Percentiles rank a stretch among this genome's conserved stretches.
Evolutionary conservation across 2,888 invertebrate species (phyloP).

Genomic region (Agrochola litura): DNA sequence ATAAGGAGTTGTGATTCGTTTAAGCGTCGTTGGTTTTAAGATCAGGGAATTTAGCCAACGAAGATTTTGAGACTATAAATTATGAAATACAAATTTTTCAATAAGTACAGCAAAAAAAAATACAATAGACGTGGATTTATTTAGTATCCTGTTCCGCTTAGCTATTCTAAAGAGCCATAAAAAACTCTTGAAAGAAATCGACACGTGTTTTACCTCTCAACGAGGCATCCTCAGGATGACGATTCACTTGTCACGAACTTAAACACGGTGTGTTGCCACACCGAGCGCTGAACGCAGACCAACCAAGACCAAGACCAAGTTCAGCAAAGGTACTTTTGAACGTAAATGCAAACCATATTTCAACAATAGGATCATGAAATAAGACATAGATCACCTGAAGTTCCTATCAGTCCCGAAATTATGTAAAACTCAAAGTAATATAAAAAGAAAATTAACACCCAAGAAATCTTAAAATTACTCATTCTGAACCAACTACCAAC

Average conservation of each 20-base stretch:
- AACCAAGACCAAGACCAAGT: too few relatives aligned
- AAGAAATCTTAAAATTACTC: not conserved
- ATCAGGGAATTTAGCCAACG: not conserved
- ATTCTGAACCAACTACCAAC: not conserved
- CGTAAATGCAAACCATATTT: not conserved
- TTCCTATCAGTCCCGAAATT: not conserved
- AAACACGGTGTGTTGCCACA: too few relatives aligned
- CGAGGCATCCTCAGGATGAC: too few relatives aligned
- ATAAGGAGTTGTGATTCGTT: conserved; percentile 10
- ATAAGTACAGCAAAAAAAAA: not conserved
- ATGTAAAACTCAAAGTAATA: not conserved
- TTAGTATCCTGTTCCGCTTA: too few relatives aligned
- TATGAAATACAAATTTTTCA: not conserved
- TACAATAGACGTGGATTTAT: too few relatives aligned
- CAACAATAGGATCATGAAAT: not conserved
- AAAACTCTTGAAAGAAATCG: too few relatives aligned
- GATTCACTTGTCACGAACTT: too few relatives aligned
- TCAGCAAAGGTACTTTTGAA: not conserved
- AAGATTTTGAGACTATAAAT: not conserved
- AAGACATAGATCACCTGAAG: not conserved
- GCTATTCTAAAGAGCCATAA: too few relatives aligned
- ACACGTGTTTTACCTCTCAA: too few relatives aligned
- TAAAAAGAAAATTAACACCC: not conserved
- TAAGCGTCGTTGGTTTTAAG: not conserved
- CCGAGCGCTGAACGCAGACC: too few relatives aligned